Evolutionary conservation across 2,888 invertebrate species (phyloP).

Genomic region (Drosophila flavopinicola): DNA sequence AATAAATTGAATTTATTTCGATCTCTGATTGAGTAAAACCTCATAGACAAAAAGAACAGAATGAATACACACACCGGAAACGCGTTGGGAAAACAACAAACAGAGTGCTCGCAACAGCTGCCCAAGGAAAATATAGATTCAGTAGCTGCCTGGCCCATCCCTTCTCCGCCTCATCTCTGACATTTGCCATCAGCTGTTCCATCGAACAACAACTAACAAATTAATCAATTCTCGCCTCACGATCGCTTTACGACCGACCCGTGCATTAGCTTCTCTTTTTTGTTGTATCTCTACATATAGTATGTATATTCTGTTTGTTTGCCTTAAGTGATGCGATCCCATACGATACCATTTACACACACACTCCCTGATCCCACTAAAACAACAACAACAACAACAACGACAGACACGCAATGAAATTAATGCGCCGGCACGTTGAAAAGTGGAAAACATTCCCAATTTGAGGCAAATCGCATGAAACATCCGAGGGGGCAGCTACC

Average conservation of each 20-base stretch:
- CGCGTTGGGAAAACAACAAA: conserved; percentile 24
- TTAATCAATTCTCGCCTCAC: conserved; percentile 71
- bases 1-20: background rate
- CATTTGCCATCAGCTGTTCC: conserved; percentile 62
- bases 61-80: conserved; percentile 26
- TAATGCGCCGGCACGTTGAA: conserved; percentile 43
- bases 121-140: conserved; percentile 67
- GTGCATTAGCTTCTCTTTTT: conserved; percentile 32
- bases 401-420: conserved; percentile 37
- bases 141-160: conserved; percentile 40
- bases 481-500: conserved; percentile 24
- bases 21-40: conserved; percentile 3
- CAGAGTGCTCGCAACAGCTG: conserved; percentile 59
- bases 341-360: conserved; percentile 23
- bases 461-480: conserved; percentile 24
- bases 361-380: conserved; percentile 41
- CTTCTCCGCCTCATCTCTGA: conserved; percentile 30
- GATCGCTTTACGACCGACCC: conserved; percentile 49
- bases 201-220: conserved; percentile 54
- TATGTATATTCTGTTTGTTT: conserved; percentile 47
- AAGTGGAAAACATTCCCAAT: conserved; percentile 32
- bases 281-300: background rate
- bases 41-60: background rate
- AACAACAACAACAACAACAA: conserved; percentile 24
- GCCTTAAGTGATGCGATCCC: conserved; percentile 65